Base-by-base conservation (phyloP, 92 coral and sea anemone genomes). In the Parazoanthus swiftii region DNA sequence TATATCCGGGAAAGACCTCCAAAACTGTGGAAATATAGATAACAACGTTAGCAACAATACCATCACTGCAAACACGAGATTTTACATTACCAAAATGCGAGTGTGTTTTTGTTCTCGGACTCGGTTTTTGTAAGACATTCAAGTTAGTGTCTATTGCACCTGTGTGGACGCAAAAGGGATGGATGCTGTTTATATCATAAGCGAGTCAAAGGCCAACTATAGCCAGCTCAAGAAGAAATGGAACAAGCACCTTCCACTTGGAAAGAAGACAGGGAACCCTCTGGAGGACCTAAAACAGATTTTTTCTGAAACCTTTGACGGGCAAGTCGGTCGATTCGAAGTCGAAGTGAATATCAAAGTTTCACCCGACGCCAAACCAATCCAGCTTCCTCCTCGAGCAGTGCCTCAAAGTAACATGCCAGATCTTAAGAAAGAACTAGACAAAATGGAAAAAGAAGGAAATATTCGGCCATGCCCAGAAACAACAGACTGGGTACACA, bases 401-500 rank as follows among this genome's bases (percentile, higher is more conserved):
- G 91, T 88, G 63, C 91, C 93, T 23, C 93, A 86, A 89, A 92
- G 94, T 77, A 88, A 90, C 72, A 90, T 90, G 94, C 89, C 94
- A 43, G 88, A 39, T 37, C 91, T 93, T 23, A 90, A 88, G 92
- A 94, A 92, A 78, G 94, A 86, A 56, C 89, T 92, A 48, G 91
- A 90, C 88, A 92, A 88, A 72, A 90, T 94, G 94, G 92, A 92
- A 33, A 82, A 90, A 68, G 92, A 94, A 86, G 94, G 92, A 82
- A 94, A 92, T 83, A 94, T 86, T 44, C 89, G 93, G 26, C 74
- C 97, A 68, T 94, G 92, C 48, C 94, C 93, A 88, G 94, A 94
- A 89, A 92, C 94, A 29, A 93, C 92, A 15, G 94, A 93, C 21
- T 91, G 96, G 92, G 94, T 91, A 42, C 90, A 94, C 75, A 92